Base-by-base conservation (phyloP, 2,888 invertebrate genomes). In the Deilephila porcellus region DNA sequence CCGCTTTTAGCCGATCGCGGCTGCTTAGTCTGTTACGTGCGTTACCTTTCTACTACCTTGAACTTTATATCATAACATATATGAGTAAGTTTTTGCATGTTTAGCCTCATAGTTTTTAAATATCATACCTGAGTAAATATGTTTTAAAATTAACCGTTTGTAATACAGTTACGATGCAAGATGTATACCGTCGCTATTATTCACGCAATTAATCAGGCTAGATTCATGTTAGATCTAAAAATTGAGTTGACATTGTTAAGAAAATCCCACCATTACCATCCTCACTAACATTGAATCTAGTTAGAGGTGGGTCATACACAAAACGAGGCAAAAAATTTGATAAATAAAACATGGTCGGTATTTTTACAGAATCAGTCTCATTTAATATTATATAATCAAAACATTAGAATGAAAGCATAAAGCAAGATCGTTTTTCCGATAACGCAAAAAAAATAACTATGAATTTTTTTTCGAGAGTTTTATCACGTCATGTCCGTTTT, bases 1-100 rank as follows among this genome's bases (percentile, higher is more conserved):
- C 88, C 82, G 80, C 84, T 81, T 83, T 83, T 84, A 84, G 84
- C 81, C 77, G 77, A 83, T 76, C 76, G 77, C 80, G 77, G 79
- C 80, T 79, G 76, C 76, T 79, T 78, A 81, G 76, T 79, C 76
- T 78, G 76, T 76, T 78, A 78, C 76, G 80, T 80, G 76, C 77
- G 71, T 79, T 82, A 79, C 83, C 83, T 84, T 83, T 84, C 83
- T 81, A 82, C 78, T 78, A 74, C 81, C 84, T 81, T 83, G 82
- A 81, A 78, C 80, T 78, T 79, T 76, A 75, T 37, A 73, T 52
- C 32, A 34, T 32, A 32, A 17, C n/a, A 25, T 56, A 71, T 32
- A 70, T 70, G 70, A n/a, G 4, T 70, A 70, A 53, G 56, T 73
- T 20, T 67, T 73, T 70, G 60, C 32, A 60, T 60, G 52, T 52